Base-by-base conservation (phyloP, 2,888 invertebrate genomes). In the Ormyrus thymus region DNA sequence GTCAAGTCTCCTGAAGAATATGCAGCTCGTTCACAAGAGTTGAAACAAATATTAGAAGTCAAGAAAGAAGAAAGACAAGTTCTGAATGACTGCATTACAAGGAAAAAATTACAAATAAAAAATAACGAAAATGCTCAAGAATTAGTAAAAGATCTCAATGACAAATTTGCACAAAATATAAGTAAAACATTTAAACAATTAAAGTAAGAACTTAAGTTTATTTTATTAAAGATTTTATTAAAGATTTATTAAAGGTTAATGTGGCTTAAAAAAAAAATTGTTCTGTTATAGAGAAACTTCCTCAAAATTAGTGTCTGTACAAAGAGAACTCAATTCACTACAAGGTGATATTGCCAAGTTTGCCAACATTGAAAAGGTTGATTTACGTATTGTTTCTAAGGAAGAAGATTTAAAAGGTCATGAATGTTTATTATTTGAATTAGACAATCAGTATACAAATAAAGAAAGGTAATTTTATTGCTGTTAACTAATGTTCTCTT, bases 1-100 rank as follows among this genome's bases (percentile, higher is more conserved):
- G 85, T 86, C 0, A 81, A 62, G 64, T 83, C 84, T n/a, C 86
- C 86, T 46, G 82, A 83, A 64, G 82, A 83, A 64, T 80, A 82
- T 64, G 53, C 78, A 29, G 70, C 81, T 4, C 79, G 79, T 51
- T 77, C 84, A 43, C 78, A 78, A 8, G 83, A 84, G 58, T 62
- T 84, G 1, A 61, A 79, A n/a, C 82, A 84, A 62, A 64, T 80
- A 29, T 71, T 81, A 7, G 81, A 82, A 58, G 48, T 69, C 9
- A 81, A 80, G 46, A 79, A 76, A n/a, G 84, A 85, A 53, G 82
- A 82, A 64, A 77, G 84, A 56, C 80, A 81, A 51, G 69, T 62
- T 6, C 59, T 83, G 7, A 76, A 82, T 59, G 81, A 83, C 50
- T 79, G 81, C 13, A 81, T 85, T n/a, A 76, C 73, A 29, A 59